Evolutionary conservation across 2,888 invertebrate genomes (phyloP).

Genomic region (Sphaerophoria taeniata): DNA sequence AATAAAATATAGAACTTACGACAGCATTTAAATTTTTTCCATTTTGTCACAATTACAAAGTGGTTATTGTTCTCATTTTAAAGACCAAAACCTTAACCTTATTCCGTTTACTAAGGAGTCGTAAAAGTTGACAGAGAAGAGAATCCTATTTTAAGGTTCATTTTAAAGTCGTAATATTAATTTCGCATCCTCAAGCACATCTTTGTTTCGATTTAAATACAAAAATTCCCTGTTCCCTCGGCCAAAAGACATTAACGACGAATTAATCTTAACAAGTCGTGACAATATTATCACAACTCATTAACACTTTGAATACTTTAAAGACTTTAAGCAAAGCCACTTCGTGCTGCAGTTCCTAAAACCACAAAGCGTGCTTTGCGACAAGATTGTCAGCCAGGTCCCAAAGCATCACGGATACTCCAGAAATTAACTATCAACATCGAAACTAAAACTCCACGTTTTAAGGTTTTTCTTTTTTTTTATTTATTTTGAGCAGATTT

Average conservation of each 20-base stretch:
- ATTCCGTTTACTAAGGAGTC: too few species aligned
- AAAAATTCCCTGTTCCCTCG: neutral
- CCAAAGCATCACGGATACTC: slow-evolving; percentile 7
- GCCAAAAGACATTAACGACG: slow-evolving; percentile 26
- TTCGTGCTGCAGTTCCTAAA: slow-evolving; percentile 31
- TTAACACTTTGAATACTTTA: slow-evolving; percentile 47
- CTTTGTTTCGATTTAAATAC: neutral
- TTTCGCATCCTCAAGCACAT: neutral
- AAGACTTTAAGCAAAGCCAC: slow-evolving; percentile 7
- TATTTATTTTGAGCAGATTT: slow-evolving; percentile 3
- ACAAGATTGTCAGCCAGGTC: slow-evolving; percentile 35
- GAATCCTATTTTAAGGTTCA: neutral
- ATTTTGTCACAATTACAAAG: too few species aligned
- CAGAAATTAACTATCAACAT: slow-evolving; percentile 6
- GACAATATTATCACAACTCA: slow-evolving; percentile 53
- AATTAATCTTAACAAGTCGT: slow-evolving; percentile 41
- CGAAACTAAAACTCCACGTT: slow-evolving; percentile 2
- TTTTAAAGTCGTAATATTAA: neutral
- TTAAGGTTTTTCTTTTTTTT: neutral
- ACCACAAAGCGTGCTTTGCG: slow-evolving; percentile 53
- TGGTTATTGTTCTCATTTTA: too few species aligned
- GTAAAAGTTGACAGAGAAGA: too few species aligned
- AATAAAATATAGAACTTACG: too few species aligned
- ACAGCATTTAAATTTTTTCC: too few species aligned
- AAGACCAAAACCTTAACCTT: too few species aligned